Base-by-base conservation (phyloP, 2,113 vertebrate genomes). In the Stictonetta naevosa region DNA sequence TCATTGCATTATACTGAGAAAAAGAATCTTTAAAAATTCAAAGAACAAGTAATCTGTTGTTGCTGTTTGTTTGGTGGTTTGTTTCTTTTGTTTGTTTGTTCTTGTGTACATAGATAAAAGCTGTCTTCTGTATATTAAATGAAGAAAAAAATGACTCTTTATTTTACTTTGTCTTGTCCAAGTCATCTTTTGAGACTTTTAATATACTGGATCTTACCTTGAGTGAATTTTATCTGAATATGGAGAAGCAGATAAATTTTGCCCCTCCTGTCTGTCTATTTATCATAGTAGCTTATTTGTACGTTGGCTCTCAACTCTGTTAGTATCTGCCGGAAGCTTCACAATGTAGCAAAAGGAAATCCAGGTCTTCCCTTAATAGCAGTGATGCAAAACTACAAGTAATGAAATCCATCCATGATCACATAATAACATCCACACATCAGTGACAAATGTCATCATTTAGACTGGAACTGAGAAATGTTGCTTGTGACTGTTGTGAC, bases 371-470 rank as follows among this genome's bases (percentile, higher is more conserved):
- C 33, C 78, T 50, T 80, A 95, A 84, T 72, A 88, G 31, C 31
- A 67, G 10, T 77, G 59, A 81, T 88, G 56, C 78, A 95, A 97
- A 97, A 33, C 44, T 95, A 67, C 44, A 88, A 83, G 69, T 86
- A 90, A 85, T 84, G 46, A 89, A 92, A 88, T 96, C 78, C 62
- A 46, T 93, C 74, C 31, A 23, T 68, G 40, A 90, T 88, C 36
- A 86, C 88, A 72, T 96, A 96, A 85, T 92, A 90, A 33, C 55
- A 83, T 76, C 62, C n/a, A 83, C 74, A 56, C 33, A 75, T 96
- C 88, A 90, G 46, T 94, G 86, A 89, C 53, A 85, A 93, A 90
- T 40, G 56, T 83, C 40, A 77, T 56, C n/a, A 58, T 74, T 91
- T 71, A 93, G 44, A 77, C 53, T 89, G 58, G n/a, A 94, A 72